Evolutionary conservation across 1,140 invertebrate genomes (phyloP), one percentile per base, ranked within the genome.

Genomic region (Monochamus saltuarius): DNA sequence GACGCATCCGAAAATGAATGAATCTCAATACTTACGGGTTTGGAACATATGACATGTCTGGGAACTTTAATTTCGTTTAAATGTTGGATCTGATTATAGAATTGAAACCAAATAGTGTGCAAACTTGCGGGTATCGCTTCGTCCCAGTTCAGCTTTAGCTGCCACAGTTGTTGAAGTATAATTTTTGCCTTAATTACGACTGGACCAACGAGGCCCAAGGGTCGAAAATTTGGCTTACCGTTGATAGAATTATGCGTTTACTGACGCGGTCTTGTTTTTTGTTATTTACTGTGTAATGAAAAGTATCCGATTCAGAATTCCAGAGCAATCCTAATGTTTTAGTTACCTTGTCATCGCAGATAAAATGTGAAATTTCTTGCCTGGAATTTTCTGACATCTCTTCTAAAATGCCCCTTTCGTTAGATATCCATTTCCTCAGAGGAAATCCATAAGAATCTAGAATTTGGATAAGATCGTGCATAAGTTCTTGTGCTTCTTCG

Each of bases 401-500:
- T 16, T 39, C 1, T n/a, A 61, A 8, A n/a, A 45, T 9, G 9
- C 34, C 10, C n/a, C n/a, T 34, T 0, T 40, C 22, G 46, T 73
- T 77, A 1, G 56, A 61, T 11, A 63, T 57, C 67, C 72, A 71
- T 65, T 73, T 70, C 29, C 59, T 42, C 7, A 71, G 55, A 17
- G 54, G 4, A 62, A 73, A 67, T 14, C 69, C 62, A 13, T 39
- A 59, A 0, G 50, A 47, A 16, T 50, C 13, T 40, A 72, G 47
- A 36, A 69, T 40, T 14, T 51, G 10, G 10, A 36, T 53, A n/a
- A 74, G 36, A 56, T 71, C 50, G 45, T 57, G 35, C 34, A 52
- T 35, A 4, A 71, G 40, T 35, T 42, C 16, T 29, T 51, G 11
- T 17, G 60, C 46, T 42, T 62, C 46, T 13, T 66, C 56, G 10